Conservation (phyloP, 1,140 invertebrate species). For the Dicyema japonicum region DNA sequence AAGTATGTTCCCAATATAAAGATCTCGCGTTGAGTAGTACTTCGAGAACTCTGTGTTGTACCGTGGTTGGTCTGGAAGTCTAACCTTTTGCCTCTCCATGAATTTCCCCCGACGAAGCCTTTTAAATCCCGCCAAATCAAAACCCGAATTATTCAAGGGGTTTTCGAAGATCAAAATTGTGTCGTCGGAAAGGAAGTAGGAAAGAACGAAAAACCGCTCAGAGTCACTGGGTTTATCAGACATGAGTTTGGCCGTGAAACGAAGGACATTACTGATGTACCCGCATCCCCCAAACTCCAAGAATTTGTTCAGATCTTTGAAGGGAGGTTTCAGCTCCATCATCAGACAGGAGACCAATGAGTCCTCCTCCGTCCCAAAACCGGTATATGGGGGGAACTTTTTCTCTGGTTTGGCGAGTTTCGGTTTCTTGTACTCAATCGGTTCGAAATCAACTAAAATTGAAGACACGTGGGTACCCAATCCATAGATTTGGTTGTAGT, state of each 20-base stretch:
- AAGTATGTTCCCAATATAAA: slow-evolving; percentile 41
- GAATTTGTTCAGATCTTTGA: slow-evolving; percentile 18
- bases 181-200: slow-evolving; percentile 44
- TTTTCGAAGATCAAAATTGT: slow-evolving; percentile 43
- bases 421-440: slow-evolving; percentile 8
- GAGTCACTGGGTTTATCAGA: slow-evolving; percentile 32
- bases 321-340: slow-evolving; percentile 15
- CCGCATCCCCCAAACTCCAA: slow-evolving; percentile 23
- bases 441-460: slow-evolving; percentile 10
- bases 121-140: slow-evolving; percentile 6
- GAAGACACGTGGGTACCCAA: slow-evolving; percentile 8
- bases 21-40: slow-evolving; percentile 35
- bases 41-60: slow-evolving; percentile 28
- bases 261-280: slow-evolving; percentile 36
- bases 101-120: slow-evolving; percentile 30
- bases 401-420: slow-evolving; percentile 1
- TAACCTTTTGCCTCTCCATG: slow-evolving; percentile 30
- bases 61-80: slow-evolving; percentile 31
- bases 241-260: slow-evolving; percentile 38
- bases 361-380: slow-evolving; percentile 20
- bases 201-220: slow-evolving; percentile 39
- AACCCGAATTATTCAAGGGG: slow-evolving; percentile 36
- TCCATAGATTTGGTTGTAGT: slow-evolving; percentile 22
- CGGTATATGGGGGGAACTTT: slow-evolving; percentile 14
- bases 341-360: slow-evolving; percentile 14